Evolutionary conservation across 1,140 invertebrate genomes (phyloP).

Genomic region (Cydia pomonella): DNA sequence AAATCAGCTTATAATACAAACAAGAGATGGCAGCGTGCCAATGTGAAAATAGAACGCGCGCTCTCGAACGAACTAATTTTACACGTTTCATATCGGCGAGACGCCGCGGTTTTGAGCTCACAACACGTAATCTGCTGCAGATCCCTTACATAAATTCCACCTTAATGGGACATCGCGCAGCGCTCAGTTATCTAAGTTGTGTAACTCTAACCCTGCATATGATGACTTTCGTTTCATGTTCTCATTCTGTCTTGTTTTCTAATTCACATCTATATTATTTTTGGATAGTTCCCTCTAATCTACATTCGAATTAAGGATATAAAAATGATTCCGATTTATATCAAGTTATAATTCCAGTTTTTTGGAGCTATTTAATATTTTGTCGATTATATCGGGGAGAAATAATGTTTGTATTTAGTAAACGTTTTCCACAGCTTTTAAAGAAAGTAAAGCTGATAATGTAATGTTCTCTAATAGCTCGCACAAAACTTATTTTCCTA

Average conservation of each 20-base stretch:
- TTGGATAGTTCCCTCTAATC: background rate
- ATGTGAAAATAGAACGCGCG: conserved; percentile 73
- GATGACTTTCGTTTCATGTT: conserved; percentile 26
- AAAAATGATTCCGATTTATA: background rate
- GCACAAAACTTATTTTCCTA: no score
- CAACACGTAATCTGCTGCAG: conserved; percentile 61
- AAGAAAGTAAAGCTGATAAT: background rate
- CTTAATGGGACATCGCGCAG: conserved; percentile 42
- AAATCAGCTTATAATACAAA: conserved; percentile 81
- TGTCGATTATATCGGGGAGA: background rate
- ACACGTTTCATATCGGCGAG: conserved; percentile 59
- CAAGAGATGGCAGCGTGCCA: conserved; percentile 76
- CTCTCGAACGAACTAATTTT: conserved; percentile 76
- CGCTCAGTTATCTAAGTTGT: background rate
- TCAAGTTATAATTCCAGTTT: background rate
- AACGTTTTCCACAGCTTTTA: background rate
- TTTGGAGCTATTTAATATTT: background rate
- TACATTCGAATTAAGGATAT: background rate
- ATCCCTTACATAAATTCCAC: conserved; percentile 49
- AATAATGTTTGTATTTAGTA: background rate
- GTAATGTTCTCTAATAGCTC: no score
- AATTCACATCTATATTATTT: background rate
- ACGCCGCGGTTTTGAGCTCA: conserved; percentile 59
- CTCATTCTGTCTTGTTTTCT: background rate
- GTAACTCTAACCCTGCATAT: background rate